Base-by-base conservation (phyloP, 2,113 vertebrate species). In the Oreochromis niloticus region DNA sequence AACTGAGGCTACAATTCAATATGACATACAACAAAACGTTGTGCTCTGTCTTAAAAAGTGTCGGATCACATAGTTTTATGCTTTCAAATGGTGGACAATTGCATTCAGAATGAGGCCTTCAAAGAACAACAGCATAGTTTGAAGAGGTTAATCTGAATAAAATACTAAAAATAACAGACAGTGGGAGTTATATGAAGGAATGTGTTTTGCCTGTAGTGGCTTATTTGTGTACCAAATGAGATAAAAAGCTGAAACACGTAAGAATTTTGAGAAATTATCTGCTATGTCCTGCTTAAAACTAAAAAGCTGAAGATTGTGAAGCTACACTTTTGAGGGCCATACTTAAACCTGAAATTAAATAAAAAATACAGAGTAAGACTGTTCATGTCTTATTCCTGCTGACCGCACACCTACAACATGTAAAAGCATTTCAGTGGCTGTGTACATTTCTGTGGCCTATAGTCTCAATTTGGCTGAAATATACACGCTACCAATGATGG, bases 31-130 rank as follows among this genome's bases (percentile, higher is more conserved):
- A 39, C 34, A 66, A 66, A 39, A 66, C 0, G 0, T 39, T 66
- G 4, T 13, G 9, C 13, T 73, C 0, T 46, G 4, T 27, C 41
- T 73, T 73, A 73, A 46, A 73, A 73, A 7, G 8, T 75, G 43
- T 30, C 10, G 0, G 2, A 12, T 30, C 16, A 0, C 27, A 30
- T 17, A 17, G 43, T 48, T 75, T 75, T 48, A 75, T 11, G 41
- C 68, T 75, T 75, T 48, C 4, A 48, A 11, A 48, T 75, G 14
- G 4, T 48, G 41, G 14, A 75, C 4, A 19, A 50, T 75, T 75
- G 50, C 0, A 48, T 32, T 75, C 71, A 75, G 24, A 50, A 32
- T 12, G 3, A 50, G 24, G 6, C 43, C 16, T 75, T 75, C 24
- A 50, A 19, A 50, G 46, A 32, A 73, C 36, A 46, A 46, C 22